A percentile compares a stretch with the other conserved stretches of the same genome.
Evolutionary conservation across 2,888 invertebrate species (phyloP).

Genomic region (Dicyrtoma fusca): DNA sequence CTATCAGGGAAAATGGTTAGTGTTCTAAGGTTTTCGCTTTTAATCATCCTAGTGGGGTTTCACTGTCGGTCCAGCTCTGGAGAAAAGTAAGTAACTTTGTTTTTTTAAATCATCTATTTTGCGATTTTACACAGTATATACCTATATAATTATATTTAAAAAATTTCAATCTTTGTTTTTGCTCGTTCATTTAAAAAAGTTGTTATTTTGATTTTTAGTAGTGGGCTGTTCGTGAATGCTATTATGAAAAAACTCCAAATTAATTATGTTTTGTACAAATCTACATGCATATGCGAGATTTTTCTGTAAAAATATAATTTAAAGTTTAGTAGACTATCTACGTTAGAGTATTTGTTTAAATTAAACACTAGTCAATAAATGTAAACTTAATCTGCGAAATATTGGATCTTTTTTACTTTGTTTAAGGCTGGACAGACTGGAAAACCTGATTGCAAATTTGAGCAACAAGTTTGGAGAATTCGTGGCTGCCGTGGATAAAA

Average conservation of each 20-base stretch:
- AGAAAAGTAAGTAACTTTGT: background rate
- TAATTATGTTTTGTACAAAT: no score
- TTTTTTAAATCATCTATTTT: background rate
- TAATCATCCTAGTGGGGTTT: slow-evolving; percentile 8
- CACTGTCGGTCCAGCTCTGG: slow-evolving; percentile 11
- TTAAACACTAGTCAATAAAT: no score
- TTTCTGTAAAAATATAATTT: no score
- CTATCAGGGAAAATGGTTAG: no score
- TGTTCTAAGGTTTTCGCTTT: background rate
- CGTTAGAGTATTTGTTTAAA: no score
- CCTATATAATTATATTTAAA: background rate
- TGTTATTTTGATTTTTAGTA: background rate
- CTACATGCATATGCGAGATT: no score
- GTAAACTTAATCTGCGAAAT: no score
- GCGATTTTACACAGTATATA: background rate
- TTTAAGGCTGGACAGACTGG: slow-evolving; percentile 25
- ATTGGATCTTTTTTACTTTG: no score
- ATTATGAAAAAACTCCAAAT: no score
- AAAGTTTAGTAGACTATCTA: no score
- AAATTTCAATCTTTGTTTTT: no score
- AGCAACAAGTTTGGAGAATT: slow-evolving; percentile 39
- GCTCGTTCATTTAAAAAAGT: background rate
- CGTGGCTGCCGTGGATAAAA: slow-evolving; percentile 31
- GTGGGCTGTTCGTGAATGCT: no score
- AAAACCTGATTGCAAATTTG: slow-evolving; percentile 31